Evolutionary conservation across 2,113 vertebrate genomes (phyloP).

Genomic region (Gallinago jamesoni): DNA sequence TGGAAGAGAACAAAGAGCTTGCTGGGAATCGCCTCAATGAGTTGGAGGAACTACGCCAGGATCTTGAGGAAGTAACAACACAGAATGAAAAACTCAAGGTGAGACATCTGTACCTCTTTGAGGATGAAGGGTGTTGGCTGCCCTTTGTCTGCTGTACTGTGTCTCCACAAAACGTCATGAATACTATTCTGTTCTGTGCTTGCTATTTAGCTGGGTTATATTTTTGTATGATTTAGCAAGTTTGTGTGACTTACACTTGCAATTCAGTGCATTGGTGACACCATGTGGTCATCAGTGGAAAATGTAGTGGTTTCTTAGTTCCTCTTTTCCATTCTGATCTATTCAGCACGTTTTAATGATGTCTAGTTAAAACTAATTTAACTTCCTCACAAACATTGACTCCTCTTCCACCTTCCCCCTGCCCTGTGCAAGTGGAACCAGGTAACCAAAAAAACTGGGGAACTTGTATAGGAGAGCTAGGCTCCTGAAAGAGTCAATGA

Average conservation of each 20-base stretch:
- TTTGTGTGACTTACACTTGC: fast-evolving
- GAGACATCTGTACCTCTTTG: background rate
- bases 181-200: background rate
- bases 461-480: background rate
- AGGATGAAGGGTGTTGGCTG: background rate
- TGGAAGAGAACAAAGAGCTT: slow-evolving; percentile 93
- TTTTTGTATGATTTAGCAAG: background rate
- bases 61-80: slow-evolving; percentile 86
- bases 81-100: slow-evolving; percentile 93
- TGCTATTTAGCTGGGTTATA: background rate
- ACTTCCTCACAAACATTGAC: background rate
- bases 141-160: background rate
- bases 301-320: background rate
- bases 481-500: background rate
- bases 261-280: background rate
- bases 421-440: background rate
- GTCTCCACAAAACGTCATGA: background rate
- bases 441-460: background rate
- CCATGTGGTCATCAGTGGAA: background rate
- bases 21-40: slow-evolving; percentile 90
- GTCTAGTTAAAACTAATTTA: background rate
- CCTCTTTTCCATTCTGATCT: background rate
- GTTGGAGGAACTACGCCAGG: slow-evolving; percentile 90
- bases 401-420: fast-evolving
- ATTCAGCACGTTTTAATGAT: background rate